These are phyloP conservation scores for Dolichomitus sp. DNA, from an alignment of 2,888 invertebrate species.

Conservation along the genomic window DNA sequence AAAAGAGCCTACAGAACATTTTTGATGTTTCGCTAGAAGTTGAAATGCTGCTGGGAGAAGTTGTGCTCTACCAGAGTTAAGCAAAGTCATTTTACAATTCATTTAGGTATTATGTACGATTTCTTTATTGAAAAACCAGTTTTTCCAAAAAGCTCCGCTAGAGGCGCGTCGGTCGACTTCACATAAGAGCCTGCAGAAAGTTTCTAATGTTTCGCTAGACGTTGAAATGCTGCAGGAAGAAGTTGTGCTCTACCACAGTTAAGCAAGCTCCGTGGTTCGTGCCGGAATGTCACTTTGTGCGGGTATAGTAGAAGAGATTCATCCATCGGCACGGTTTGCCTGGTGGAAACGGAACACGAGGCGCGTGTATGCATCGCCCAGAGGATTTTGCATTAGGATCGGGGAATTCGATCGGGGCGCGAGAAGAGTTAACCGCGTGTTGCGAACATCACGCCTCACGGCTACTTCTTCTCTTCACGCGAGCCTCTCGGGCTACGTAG, in stretches of 20 bases:
- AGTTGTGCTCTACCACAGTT: conserved; percentile 52
- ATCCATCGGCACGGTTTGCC: conserved; percentile 63
- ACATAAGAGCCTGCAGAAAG: neutral
- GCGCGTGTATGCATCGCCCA: conserved; percentile 66
- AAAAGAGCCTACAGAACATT: neutral
- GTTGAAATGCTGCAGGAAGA: conserved; percentile 30
- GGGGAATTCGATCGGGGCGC: conserved; percentile 68
- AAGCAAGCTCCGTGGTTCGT: conserved; percentile 66
- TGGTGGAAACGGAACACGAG: conserved; percentile 68
- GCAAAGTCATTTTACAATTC: neutral
- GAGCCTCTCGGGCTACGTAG: conserved; percentile 48
- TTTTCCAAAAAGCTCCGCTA: neutral
- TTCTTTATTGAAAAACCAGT: neutral
- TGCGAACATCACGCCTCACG: conserved; percentile 66
- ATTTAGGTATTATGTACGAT: neutral
- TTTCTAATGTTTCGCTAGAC: conserved; percentile 9
- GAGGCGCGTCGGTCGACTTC: neutral
- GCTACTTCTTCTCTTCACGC: conserved; percentile 69
- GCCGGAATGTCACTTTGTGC: conserved; percentile 70
- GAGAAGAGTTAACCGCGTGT: conserved; percentile 57
- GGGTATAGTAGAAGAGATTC: conserved; percentile 61
- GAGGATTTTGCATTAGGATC: conserved; percentile 70
- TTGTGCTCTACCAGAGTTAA: conserved; percentile 50
- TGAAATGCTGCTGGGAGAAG: conserved; percentile 35
- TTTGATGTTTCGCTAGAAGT: conserved; percentile 9